Base-by-base conservation (phyloP, 2,797 vertebrate species). In the Oceanodroma leucorhoa region DNA sequence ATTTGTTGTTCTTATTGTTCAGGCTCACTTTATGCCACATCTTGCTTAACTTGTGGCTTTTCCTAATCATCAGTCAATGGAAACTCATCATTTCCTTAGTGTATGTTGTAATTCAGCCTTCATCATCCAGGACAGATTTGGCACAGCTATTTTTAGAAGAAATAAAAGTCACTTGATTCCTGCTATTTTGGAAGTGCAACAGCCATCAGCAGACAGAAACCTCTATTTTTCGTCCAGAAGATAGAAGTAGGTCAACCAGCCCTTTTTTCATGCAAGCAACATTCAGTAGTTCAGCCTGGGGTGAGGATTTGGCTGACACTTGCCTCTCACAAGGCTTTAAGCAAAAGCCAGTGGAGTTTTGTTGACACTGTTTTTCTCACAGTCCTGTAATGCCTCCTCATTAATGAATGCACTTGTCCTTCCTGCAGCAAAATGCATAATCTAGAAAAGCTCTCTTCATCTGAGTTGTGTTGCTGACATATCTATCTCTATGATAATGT, bases 201-300 rank as follows among this genome's bases (percentile, higher is more conserved):
- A 94, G 30, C 36, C 48, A 26, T 66, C 58, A 82, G 51, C 51
- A 79, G 58, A 93, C 46, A 88, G 70, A 94, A 95, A 41, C 9
- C 26, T 76, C 32, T 82, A 22, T 82, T 90, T 93, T 90, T 84
- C 46, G 87, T 79, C 66, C 85, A 87, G 89, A 66, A 86, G 43
- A 95, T 75, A 62, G 62, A 96, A 97, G 83, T 94, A 93, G 93
- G 93, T 91, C 77, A 92, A 81, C 32, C 21, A 91, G n/a, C 15
- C 46, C 46, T 83, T 87, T 90, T 94, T 87, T 76, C 51, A 73
- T 70, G 58, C 62, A 66, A 43, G 51, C 76, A 83, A 34, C 46
- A 78, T 90, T 89, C 88, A 80, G 70, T 38, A 87, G 73, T 70
- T 94, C 70, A 87, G 66, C 30, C 70, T 46, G 32, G 80, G 45